Conservation (phyloP, 2,888 invertebrate species). For the Tinea trinotella region DNA sequence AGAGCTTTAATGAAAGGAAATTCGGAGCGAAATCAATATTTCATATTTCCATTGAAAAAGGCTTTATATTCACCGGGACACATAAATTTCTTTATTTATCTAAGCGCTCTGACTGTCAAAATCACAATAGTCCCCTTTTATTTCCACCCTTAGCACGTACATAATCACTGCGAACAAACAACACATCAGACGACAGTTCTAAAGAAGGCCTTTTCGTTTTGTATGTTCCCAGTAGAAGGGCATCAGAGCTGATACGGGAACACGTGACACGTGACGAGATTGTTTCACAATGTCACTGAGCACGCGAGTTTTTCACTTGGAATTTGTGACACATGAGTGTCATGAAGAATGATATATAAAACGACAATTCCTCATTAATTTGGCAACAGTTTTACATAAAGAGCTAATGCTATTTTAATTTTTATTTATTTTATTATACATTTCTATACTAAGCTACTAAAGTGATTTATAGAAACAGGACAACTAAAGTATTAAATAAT, state of each 20-base stretch:
- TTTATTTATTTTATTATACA: too few species aligned
- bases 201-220: conserved; percentile 12
- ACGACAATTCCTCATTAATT: background rate
- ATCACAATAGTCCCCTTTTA: conserved; percentile 19
- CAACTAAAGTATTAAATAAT: too few species aligned
- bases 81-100: conserved; percentile 17
- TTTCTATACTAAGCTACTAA: too few species aligned
- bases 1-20: conserved; percentile 14
- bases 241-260: conserved; percentile 6
- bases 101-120: conserved; percentile 15
- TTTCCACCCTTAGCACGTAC: conserved; percentile 17
- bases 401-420: too few species aligned
- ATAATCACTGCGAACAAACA: conserved; percentile 19
- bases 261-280: conserved; percentile 11
- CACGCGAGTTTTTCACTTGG: conserved; percentile 1
- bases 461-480: too few species aligned
- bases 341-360: background rate
- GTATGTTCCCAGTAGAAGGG: background rate
- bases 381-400: too few species aligned
- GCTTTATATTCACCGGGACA: conserved; percentile 4
- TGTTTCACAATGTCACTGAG: conserved; percentile 11
- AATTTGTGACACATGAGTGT: background rate
- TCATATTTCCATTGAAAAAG: conserved; percentile 14
- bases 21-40: conserved; percentile 11
- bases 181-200: conserved; percentile 11